phyloP scores from a whole-genome alignment of 2,888 invertebrate species.

The Nephrotoma flavescens region DNA sequence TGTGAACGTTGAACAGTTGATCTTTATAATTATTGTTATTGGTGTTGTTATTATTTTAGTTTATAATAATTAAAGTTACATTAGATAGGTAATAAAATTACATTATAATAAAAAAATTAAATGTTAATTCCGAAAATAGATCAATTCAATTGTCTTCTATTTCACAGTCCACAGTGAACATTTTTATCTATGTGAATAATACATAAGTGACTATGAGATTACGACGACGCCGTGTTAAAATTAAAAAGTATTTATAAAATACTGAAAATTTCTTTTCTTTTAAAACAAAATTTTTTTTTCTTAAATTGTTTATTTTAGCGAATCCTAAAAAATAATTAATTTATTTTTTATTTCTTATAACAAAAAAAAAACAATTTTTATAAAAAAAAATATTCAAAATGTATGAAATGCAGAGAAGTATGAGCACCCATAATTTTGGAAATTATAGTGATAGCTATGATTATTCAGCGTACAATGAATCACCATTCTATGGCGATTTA shows the following conservation, averaged over 20 bases:
- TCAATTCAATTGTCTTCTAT: not conserved
- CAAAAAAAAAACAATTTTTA: not conserved
- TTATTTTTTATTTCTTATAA: not conserved
- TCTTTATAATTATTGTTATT: not conserved
- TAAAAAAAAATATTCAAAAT: conserved; percentile 14
- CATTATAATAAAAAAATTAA: not conserved
- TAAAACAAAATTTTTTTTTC: not conserved
- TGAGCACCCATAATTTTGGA: conserved; percentile 28
- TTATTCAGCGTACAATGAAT: not conserved
- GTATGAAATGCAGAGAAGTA: conserved; percentile 11
- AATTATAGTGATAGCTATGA: not conserved
- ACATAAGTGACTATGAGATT: not conserved
- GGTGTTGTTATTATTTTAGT: not conserved
- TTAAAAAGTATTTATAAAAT: not conserved
- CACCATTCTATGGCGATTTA: not conserved
- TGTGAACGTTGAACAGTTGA: not conserved
- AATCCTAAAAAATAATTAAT: not conserved
- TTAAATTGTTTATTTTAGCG: not conserved
- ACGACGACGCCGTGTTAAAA: not conserved
- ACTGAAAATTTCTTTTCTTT: not conserved
- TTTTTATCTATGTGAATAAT: not conserved
- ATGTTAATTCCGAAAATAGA: not conserved
- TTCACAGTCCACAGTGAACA: not conserved
- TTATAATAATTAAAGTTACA: not conserved
- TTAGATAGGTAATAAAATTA: not conserved